Conservation (phyloP, 2,113 vertebrate species). For the Anthoscopus minutus region DNA sequence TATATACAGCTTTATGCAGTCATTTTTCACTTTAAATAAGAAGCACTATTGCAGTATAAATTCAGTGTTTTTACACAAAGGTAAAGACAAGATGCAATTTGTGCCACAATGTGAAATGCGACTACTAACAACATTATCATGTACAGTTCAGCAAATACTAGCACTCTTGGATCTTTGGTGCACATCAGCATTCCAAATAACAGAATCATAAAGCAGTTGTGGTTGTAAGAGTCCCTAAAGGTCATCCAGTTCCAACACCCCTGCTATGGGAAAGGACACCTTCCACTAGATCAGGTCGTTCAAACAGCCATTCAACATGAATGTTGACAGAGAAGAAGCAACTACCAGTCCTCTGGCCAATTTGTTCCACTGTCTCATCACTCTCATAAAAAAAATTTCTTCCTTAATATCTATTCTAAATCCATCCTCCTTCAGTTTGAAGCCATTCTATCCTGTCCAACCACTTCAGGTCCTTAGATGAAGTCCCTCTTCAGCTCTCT, state of each 20-base stretch:
- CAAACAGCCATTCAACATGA: background rate
- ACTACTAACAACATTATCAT: background rate
- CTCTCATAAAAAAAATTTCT: background rate
- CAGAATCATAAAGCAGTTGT: background rate
- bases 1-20: background rate
- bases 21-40: background rate
- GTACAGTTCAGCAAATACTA: accelerated
- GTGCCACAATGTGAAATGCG: background rate
- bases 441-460: background rate
- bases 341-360: background rate
- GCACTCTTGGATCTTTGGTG: background rate
- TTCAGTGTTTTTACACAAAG: background rate
- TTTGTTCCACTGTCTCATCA: background rate
- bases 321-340: background rate
- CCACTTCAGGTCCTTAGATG: background rate
- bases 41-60: background rate
- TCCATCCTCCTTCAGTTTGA: background rate
- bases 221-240: background rate
- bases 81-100: background rate
- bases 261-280: background rate
- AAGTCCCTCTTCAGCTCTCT: background rate
- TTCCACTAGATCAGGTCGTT: background rate
- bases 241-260: background rate
- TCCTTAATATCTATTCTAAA: background rate
- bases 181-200: background rate